Conservation (phyloP, 92 coral and sea anemone genomes). For the Hydrozoanthus gracilis region DNA sequence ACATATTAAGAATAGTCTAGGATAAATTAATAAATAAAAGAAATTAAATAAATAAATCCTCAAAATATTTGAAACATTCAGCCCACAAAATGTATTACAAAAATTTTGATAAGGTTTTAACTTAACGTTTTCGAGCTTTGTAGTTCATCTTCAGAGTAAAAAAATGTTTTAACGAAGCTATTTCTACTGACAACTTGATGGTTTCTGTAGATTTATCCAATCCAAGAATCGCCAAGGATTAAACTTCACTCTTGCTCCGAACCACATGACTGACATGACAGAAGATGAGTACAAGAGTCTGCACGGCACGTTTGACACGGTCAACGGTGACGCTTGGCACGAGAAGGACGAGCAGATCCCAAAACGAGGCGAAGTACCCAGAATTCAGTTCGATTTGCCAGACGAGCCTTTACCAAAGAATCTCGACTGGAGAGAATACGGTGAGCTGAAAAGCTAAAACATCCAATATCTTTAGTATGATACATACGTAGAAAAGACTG, state of each 20-base stretch:
- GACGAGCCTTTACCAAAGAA: slow-evolving; percentile 54
- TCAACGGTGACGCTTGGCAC: slow-evolving; percentile 47
- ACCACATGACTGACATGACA: slow-evolving; percentile 58
- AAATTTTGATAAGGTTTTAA: too few species aligned
- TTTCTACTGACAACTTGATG: background rate
- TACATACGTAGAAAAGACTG: too few species aligned
- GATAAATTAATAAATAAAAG: too few species aligned
- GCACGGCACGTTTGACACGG: slow-evolving; percentile 49
- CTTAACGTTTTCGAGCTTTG: too few species aligned
- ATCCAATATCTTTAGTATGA: background rate
- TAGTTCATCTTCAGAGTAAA: too few species aligned
- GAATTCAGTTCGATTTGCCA: slow-evolving; percentile 46
- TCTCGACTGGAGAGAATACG: slow-evolving; percentile 65
- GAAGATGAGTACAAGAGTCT: slow-evolving; percentile 47
- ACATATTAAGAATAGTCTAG: too few species aligned
- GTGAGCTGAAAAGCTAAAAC: slow-evolving; percentile 21
- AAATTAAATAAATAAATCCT: too few species aligned
- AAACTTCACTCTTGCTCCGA: slow-evolving; percentile 56
- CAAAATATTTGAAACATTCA: too few species aligned
- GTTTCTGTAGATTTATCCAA: slow-evolving; percentile 39
- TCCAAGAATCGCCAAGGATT: slow-evolving; percentile 62
- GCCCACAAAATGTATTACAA: too few species aligned
- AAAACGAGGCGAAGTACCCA: slow-evolving; percentile 57
- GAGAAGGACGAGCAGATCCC: slow-evolving; percentile 53
- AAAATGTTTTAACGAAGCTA: too few species aligned